Conservation (phyloP, 1,140 invertebrate species). For the Trichogramma pretiosum region DNA sequence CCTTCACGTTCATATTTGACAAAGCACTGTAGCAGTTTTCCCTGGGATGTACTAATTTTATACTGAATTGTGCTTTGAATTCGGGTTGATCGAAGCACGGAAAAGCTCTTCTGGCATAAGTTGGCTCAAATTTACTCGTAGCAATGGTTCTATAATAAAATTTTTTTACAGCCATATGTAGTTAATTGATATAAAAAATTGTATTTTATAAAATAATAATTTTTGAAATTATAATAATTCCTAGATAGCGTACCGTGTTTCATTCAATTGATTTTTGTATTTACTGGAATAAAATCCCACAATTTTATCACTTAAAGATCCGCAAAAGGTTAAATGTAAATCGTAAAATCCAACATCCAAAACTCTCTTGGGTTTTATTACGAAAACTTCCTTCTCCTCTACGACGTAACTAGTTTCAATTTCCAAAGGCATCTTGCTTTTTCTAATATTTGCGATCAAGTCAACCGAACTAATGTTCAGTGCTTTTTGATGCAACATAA, state of each 20-base stretch:
- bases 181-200: conserved; percentile 4
- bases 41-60: conserved; percentile 64
- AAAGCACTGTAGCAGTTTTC: conserved; percentile 58
- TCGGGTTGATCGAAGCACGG: conserved; percentile 94
- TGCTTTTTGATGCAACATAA: conserved; percentile 63
- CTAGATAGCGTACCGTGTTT: conserved; percentile 48
- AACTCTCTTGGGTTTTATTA: conserved; percentile 47
- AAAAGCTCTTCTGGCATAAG: conserved; percentile 82
- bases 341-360: conserved; percentile 54
- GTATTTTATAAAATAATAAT: conserved; percentile 4
- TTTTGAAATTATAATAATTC: conserved; percentile 4
- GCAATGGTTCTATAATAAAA: conserved; percentile 62
- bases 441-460: conserved; percentile 31
- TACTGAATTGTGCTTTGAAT: conserved; percentile 80
- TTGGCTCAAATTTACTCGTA: conserved; percentile 88
- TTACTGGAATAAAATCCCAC: conserved; percentile 72
- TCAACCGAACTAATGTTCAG: conserved; percentile 46
- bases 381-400: conserved; percentile 56
- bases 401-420: conserved; percentile 33
- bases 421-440: conserved; percentile 27
- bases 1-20: conserved; percentile 65
- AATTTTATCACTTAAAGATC: conserved; percentile 57
- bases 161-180: too few species aligned
- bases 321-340: conserved; percentile 58
- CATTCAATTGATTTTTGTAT: conserved; percentile 54